Conservation (phyloP, 64 coral and sea anemone species). For the Dendrophyllia cribrosa region DNA sequence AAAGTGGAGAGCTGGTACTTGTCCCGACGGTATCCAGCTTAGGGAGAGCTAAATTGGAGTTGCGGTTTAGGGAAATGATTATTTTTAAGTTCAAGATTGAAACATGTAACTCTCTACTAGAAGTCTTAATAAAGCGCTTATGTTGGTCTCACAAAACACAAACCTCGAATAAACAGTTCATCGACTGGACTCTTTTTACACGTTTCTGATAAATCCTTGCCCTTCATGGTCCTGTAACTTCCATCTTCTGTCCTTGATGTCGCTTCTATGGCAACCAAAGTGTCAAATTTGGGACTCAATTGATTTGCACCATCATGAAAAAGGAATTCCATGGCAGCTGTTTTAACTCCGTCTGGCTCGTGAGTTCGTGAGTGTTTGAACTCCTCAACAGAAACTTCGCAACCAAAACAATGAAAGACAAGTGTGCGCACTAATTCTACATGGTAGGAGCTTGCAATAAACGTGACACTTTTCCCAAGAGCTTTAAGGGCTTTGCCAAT, state of each 20-base stretch:
- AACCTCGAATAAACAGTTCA: conserved; percentile 87
- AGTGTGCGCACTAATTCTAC: conserved; percentile 56
- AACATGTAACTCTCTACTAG: no score
- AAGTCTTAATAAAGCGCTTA: no score
- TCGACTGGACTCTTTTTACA: conserved; percentile 82
- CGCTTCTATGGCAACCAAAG: conserved; percentile 86
- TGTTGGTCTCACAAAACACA: neutral
- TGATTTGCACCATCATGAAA: conserved; percentile 31
- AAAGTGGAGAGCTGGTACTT: no score
- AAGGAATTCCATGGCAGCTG: conserved; percentile 66
- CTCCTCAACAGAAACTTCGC: conserved; percentile 44
- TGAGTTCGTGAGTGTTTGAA: conserved; percentile 20
- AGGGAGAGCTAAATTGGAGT: no score
- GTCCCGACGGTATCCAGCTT: no score
- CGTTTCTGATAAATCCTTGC: conserved; percentile 48
- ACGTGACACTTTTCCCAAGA: conserved; percentile 76
- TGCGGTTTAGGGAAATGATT: no score
- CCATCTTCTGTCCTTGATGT: conserved; percentile 42
- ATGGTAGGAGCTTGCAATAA: conserved; percentile 76
- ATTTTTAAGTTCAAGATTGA: no score
- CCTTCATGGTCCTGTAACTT: conserved; percentile 79
- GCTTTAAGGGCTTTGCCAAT: conserved; percentile 85
- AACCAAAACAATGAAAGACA: conserved; percentile 36
- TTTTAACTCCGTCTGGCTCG: neutral
- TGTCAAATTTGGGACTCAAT: conserved; percentile 65